Conservation (phyloP, 2,888 invertebrate genomes). For the Pyrgus malvae region DNA sequence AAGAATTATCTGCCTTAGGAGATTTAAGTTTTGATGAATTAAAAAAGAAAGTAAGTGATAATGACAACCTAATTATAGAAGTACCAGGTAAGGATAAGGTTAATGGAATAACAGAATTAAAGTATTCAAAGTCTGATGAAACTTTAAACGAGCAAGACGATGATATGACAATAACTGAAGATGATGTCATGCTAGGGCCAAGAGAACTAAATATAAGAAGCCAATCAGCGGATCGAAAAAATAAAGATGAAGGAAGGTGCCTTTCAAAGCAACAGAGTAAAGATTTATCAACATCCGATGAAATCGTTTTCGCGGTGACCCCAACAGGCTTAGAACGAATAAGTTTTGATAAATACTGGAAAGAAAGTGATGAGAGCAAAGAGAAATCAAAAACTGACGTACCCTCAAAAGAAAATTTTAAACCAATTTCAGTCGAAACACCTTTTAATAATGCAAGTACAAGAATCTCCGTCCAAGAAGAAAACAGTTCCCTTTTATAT, state of each 20-base stretch:
- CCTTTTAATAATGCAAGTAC: constrained; percentile 55
- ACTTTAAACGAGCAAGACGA: constrained; percentile 72
- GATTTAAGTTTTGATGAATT: constrained; percentile 73
- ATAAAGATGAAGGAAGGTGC: constrained; percentile 46
- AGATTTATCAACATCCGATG: constrained; percentile 77
- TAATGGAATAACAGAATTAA: constrained; percentile 57
- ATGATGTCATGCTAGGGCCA: constrained; percentile 62
- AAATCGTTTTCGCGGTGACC: constrained; percentile 79
- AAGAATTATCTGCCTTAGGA: constrained; percentile 69
- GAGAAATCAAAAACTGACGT: constrained; percentile 67
- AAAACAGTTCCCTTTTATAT: constrained; percentile 63
- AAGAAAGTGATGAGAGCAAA: constrained; percentile 56
- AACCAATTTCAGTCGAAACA: constrained; percentile 59
- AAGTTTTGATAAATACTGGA: constrained; percentile 78
- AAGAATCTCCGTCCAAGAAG: constrained; percentile 66
- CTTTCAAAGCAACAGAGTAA: constrained; percentile 74
- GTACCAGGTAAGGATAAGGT: constrained; percentile 46
- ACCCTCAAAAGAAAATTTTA: constrained; percentile 70
- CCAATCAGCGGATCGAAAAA: constrained; percentile 55
- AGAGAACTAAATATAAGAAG: constrained; percentile 66
- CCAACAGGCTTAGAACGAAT: constrained; percentile 76
- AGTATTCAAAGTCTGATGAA: constrained; percentile 68
- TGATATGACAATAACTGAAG: constrained; percentile 77
- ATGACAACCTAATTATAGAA: constrained; percentile 34
- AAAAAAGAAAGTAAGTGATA: constrained; percentile 47